Evolutionary conservation across 2,888 invertebrate species (phyloP), one percentile per base, ranked within the genome.

Genomic region (Drosophila leonis): DNA sequence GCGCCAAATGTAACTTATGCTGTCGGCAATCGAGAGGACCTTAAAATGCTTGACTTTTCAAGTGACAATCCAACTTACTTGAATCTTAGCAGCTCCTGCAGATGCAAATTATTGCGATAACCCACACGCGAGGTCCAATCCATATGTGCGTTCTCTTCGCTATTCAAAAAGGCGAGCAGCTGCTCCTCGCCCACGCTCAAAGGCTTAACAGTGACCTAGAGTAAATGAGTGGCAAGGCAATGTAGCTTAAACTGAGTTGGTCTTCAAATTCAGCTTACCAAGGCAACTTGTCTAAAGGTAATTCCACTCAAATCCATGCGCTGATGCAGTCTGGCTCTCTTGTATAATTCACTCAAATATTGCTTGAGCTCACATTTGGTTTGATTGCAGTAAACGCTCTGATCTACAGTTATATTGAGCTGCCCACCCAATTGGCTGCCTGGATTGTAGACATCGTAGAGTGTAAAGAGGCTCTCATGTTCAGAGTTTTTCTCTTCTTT

Each of bases 391-490:
- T 56, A 62, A 1, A 92, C 35, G 65, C 79, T 80, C 65, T 83
- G 88, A 68, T 92, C 90, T 2, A 84, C 46, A 0, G 92, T 92
- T 31, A 92, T 78, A 65, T 93, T 93, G 0, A 93, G 68, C 31
- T 78, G 66, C 0, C 92, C 93, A 15, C 93, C 93, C 55, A 91
- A 59, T 35, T 81, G 78, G 39, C 83, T 87, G 1, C 93, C 93
- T 42, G 90, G 91, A 48, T 93, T 92, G 65, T 92, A 93, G 10
- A 92, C 85, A 81, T 93, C 93, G 51, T 89, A 91, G 12, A 90
- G 66, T 0, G 76, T 67, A 33, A 79, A 88, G 1, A 72, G 20
- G 0, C 65, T 65, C 0, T 52, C 29, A 0, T 5, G 7, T 1
- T n/a, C 5, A 0, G 10, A 13, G 0, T 27, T 48, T 20, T 67